phyloP scores from a whole-genome alignment of 2,113 vertebrate species.

The Xenus cinereus region DNA sequence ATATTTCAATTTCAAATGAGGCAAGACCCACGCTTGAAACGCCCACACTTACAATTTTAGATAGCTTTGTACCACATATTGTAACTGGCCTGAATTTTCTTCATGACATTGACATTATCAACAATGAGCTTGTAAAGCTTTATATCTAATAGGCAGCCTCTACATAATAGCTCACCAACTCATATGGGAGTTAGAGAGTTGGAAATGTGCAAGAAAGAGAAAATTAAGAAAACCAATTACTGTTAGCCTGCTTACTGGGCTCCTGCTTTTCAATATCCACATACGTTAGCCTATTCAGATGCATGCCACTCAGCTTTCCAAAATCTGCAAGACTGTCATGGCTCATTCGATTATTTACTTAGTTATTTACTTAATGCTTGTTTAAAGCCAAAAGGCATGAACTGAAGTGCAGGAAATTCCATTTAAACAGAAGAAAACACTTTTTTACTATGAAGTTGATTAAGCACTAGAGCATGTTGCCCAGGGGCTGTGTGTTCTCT shows the following conservation, averaged over 20 bases:
- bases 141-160: conserved; percentile 33
- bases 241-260: not conserved
- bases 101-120: conserved; percentile 38
- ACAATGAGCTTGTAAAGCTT: conserved; percentile 39
- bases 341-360: not conserved
- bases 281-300: not conserved
- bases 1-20: conserved; percentile 83
- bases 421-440: not conserved
- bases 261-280: conserved; percentile 11
- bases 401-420: not conserved
- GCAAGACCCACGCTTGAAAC: conserved; percentile 66
- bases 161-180: conserved; percentile 5
- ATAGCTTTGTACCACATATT: conserved; percentile 58
- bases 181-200: not conserved
- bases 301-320: not conserved
- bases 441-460: not conserved
- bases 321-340: not conserved
- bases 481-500: not conserved
- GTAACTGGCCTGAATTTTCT: conserved; percentile 67
- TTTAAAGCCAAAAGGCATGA: not conserved
- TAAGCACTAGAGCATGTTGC: not conserved
- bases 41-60: conserved; percentile 70
- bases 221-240: conserved; percentile 32
- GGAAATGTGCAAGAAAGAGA: conserved; percentile 5
- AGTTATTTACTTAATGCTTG: not conserved